phyloP scores from a whole-genome alignment of 1,140 invertebrate species.

The Octopus bimaculoides region DNA sequence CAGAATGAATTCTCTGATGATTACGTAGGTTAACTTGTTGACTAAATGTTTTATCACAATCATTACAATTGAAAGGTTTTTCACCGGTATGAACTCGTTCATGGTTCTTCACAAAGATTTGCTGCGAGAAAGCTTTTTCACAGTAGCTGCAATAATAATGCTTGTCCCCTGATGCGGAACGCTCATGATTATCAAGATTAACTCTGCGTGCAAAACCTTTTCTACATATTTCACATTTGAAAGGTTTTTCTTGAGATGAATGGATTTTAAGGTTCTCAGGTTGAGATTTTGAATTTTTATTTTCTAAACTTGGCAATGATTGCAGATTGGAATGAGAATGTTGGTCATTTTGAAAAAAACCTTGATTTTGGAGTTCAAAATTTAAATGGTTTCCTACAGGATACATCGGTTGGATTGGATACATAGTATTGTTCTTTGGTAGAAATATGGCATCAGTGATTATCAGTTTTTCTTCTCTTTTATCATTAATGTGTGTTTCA shows the following conservation, averaged over 20 bases:
- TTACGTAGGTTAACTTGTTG: slow-evolving; percentile 89
- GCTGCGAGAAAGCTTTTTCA: not conserved
- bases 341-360: not conserved
- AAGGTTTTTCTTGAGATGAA: not conserved
- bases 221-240: not conserved
- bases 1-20: slow-evolving; percentile 73
- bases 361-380: not conserved
- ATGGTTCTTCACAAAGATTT: slow-evolving; percentile 4
- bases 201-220: not conserved
- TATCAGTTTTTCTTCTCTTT: no score
- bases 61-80: slow-evolving; percentile 68
- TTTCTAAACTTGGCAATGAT: not conserved
- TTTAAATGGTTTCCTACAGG: not conserved
- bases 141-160: slow-evolving; percentile 3
- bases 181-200: not conserved
- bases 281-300: not conserved
- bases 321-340: not conserved
- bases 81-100: slow-evolving; percentile 69
- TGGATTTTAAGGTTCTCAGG: not conserved
- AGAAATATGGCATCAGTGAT: no score
- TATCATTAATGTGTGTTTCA: no score
- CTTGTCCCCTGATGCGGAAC: not conserved
- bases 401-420: not conserved
- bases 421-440: not conserved
- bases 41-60: slow-evolving; percentile 81